Evolutionary conservation across 2,888 invertebrate species (phyloP).

Genomic region (Catocala fraxini): DNA sequence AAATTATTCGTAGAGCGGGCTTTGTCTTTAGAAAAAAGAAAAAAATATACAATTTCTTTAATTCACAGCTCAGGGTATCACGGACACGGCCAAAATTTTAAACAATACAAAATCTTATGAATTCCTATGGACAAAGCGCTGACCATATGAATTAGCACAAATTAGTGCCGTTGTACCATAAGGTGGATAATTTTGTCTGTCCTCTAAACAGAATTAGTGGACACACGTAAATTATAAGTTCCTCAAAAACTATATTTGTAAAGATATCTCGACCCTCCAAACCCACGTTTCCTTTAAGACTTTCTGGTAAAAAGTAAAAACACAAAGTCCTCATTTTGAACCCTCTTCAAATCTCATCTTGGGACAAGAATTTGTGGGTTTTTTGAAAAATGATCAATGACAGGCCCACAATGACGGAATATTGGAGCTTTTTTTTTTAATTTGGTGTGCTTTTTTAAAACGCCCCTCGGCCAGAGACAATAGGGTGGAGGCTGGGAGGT

Average conservation of each 20-base stretch:
- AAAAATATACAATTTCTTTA: too few species aligned
- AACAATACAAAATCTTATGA: background rate
- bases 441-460: conserved; percentile 46
- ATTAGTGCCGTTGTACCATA: conserved; percentile 4
- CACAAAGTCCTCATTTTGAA: conserved; percentile 43
- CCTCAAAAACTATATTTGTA: conserved; percentile 25
- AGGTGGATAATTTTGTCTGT: conserved; percentile 5
- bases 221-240: conserved; percentile 39
- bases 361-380: conserved; percentile 73
- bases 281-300: conserved; percentile 36
- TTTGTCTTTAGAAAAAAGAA: too few species aligned
- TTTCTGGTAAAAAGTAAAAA: conserved; percentile 49
- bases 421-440: conserved; percentile 59
- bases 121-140: background rate
- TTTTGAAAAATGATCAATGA: conserved; percentile 86
- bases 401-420: conserved; percentile 81
- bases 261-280: conserved; percentile 30
- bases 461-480: conserved; percentile 75
- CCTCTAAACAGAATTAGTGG: conserved; percentile 28
- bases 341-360: conserved; percentile 74
- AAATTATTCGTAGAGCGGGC: too few species aligned
- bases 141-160: conserved; percentile 9
- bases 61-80: too few species aligned
- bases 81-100: too few species aligned
- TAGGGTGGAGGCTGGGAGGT: conserved; percentile 63